Conservation (phyloP, 2,113 vertebrate species). For the Protobothrops mucrosquamatus region DNA sequence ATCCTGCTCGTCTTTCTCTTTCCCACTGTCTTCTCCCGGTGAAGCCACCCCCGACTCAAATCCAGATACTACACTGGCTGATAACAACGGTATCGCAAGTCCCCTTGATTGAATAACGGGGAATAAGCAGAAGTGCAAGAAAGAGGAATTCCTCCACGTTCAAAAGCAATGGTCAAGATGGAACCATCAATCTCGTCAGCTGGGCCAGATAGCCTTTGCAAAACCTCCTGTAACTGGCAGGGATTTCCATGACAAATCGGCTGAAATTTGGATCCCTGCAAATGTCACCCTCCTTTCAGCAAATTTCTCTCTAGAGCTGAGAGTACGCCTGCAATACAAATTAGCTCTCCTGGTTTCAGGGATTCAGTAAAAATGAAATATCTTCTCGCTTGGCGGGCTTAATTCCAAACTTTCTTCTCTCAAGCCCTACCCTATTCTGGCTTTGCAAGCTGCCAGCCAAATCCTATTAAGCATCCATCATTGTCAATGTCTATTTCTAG, state of each 20-base stretch:
- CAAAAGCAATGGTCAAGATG: background rate
- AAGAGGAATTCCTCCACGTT: background rate
- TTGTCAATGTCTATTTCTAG: constrained; percentile 56
- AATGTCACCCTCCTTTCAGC: background rate
- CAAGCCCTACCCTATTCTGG: background rate
- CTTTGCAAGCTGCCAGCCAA: constrained; percentile 33
- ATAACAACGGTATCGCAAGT: background rate
- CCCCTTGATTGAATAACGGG: background rate
- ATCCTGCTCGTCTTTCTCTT: background rate
- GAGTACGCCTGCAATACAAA: background rate
- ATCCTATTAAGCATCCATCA: constrained; percentile 58
- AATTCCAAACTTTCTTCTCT: background rate
- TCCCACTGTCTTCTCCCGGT: background rate
- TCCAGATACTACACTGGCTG: background rate
- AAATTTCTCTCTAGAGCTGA: background rate
- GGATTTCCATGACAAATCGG: background rate
- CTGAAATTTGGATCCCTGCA: background rate
- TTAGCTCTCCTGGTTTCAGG: background rate
- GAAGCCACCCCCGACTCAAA: background rate
- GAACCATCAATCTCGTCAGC: background rate
- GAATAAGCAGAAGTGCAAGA: background rate
- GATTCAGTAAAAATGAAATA: background rate
- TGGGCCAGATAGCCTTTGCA: background rate
- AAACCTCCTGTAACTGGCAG: background rate
- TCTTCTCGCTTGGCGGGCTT: background rate